Conservation (phyloP, 1,140 invertebrate genomes). For the Rhopalosiphum maidis region DNA sequence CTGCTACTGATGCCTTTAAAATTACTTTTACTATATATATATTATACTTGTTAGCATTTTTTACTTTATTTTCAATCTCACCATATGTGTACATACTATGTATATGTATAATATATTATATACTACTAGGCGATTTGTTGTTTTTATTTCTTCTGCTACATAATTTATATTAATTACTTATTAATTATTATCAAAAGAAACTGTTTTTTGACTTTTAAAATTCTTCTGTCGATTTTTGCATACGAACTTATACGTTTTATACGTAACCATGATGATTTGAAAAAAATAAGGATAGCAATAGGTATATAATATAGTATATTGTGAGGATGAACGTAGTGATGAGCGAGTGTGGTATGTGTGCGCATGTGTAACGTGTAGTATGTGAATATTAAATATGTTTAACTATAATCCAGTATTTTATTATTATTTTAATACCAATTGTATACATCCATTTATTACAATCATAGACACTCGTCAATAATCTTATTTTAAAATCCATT, state of each 20-base stretch:
- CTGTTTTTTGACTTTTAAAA: background rate
- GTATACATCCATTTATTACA: background rate
- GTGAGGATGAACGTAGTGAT: background rate
- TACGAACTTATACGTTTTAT: background rate
- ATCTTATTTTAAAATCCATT: background rate
- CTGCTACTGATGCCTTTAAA: background rate
- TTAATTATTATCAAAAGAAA: background rate
- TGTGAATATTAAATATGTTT: constrained; percentile 6
- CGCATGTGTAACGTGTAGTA: constrained; percentile 32
- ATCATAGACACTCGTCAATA: background rate
- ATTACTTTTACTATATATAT: background rate
- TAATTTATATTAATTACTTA: background rate
- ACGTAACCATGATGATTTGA: background rate
- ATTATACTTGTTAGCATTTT: background rate
- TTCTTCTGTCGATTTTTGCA: background rate
- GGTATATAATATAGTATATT: background rate
- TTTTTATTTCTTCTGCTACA: constrained; percentile 1
- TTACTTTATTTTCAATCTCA: background rate
- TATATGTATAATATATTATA: background rate
- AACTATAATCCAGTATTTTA: background rate
- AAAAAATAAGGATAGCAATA: background rate
- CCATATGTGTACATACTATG: background rate
- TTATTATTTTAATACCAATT: background rate
- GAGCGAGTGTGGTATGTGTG: constrained; percentile 33
- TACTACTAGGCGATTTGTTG: background rate